Evolutionary conservation across 2,888 invertebrate species (phyloP).

Genomic region (Acronicta alni): DNA sequence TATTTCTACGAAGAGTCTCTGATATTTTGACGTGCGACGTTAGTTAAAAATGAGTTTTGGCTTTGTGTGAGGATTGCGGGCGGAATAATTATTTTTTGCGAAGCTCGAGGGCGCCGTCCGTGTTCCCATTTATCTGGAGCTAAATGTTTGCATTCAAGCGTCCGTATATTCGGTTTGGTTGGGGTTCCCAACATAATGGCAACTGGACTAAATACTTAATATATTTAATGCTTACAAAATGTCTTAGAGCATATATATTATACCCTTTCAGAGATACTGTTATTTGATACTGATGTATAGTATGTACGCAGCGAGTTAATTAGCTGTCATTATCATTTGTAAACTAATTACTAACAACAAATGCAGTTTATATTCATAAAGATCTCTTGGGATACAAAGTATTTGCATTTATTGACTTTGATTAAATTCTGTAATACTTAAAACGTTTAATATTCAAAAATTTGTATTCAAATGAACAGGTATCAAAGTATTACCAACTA

Average conservation of each 20-base stretch:
- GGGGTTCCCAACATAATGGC: slow-evolving; percentile 19
- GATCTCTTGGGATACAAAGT: slow-evolving; percentile 20
- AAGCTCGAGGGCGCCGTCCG: slow-evolving; percentile 63
- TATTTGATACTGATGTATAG: too few species aligned
- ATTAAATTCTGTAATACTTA: slow-evolving; percentile 19
- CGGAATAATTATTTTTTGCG: slow-evolving; percentile 76
- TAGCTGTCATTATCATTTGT: slow-evolving; percentile 27
- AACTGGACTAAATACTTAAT: neutral
- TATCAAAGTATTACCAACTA: slow-evolving; percentile 5
- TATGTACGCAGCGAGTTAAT: slow-evolving; percentile 8
- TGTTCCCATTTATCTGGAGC: slow-evolving; percentile 74
- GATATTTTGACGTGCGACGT: slow-evolving; percentile 66
- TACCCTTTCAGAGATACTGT: too few species aligned
- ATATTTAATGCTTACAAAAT: neutral
- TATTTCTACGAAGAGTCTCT: slow-evolving; percentile 56
- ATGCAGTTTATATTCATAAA: neutral
- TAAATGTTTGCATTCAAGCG: slow-evolving; percentile 74
- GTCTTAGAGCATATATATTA: too few species aligned
- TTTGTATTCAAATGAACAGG: slow-evolving; percentile 23
- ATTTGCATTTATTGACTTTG: slow-evolving; percentile 23
- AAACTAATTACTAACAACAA: slow-evolving; percentile 12
- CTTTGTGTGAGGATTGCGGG: slow-evolving; percentile 71
- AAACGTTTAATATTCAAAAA: slow-evolving; percentile 35
- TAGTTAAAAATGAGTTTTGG: slow-evolving; percentile 71
- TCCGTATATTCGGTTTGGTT: slow-evolving; percentile 65